A percentile compares a stretch with the other conserved stretches of the same genome.
These are phyloP conservation scores for Dendronephthya gigantea DNA, from an alignment of 64 coral and sea anemone genomes.

Conservation along the genomic window DNA sequence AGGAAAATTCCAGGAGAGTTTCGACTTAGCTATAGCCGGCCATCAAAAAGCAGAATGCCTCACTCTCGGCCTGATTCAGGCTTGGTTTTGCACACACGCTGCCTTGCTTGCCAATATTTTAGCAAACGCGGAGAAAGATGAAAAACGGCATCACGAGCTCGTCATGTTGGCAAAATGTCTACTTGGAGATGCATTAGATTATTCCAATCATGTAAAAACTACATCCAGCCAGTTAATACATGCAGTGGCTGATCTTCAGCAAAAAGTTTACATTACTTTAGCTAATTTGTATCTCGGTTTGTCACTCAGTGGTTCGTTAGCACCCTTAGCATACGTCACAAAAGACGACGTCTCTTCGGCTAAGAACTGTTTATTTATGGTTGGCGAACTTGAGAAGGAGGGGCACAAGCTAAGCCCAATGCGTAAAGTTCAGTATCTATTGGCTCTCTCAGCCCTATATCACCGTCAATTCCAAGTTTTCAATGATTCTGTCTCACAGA, in stretches of 20 bases:
- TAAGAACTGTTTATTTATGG: neutral
- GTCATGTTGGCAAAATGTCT: neutral
- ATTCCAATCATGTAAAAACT: neutral
- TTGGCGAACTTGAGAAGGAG: neutral
- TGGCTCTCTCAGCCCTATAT: neutral
- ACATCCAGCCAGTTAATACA: neutral
- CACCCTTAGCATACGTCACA: neutral
- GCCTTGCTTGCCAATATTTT: neutral
- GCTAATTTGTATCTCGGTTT: neutral
- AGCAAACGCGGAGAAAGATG: neutral
- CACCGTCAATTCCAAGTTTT: neutral
- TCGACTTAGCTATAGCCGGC: neutral
- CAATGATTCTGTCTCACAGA: neutral
- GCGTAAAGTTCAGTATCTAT: neutral
- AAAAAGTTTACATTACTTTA: neutral
- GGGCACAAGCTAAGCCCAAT: neutral
- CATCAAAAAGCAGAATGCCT: neutral
- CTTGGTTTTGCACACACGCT: neutral
- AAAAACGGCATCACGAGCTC: neutral
- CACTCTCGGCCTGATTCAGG: neutral
- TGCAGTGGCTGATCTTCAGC: neutral
- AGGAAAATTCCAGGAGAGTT: neutral
- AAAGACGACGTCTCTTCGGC: neutral
- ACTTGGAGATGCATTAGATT: neutral
- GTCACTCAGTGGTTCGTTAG: neutral